phyloP scores from a whole-genome alignment of 2,113 vertebrate genomes.

The Micronycteris hirsuta region DNA sequence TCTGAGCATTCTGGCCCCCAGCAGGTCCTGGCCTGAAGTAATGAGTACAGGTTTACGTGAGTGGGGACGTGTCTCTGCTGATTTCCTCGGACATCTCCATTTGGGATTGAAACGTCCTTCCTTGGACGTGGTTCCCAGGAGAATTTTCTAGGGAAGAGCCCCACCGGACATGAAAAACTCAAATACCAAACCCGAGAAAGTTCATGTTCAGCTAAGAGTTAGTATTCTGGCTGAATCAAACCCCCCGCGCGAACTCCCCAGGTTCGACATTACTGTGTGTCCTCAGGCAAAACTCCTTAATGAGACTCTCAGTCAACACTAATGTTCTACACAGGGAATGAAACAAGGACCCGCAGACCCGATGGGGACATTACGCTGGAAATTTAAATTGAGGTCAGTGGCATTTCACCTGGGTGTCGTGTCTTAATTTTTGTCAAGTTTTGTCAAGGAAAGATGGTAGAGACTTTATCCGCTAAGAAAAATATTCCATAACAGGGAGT shows the following conservation, averaged over 20 bases:
- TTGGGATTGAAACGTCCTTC: neutral
- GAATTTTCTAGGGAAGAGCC: neutral
- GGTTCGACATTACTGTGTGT: neutral
- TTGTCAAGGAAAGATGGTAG: neutral
- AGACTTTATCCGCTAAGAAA: neutral
- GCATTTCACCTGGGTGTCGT: neutral
- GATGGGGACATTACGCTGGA: neutral
- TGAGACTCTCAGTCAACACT: neutral
- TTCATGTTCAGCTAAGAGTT: neutral
- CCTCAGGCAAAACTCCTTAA: neutral
- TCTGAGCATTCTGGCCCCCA: neutral
- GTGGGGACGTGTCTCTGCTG: neutral
- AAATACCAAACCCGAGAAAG: neutral
- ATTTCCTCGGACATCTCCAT: neutral
- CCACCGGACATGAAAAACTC: neutral
- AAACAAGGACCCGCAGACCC: neutral
- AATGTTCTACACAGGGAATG: neutral
- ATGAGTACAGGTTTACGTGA: neutral
- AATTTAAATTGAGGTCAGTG: neutral
- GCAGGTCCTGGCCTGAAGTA: neutral
- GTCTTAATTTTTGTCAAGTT: slow-evolving; percentile 36
- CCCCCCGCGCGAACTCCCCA: neutral
- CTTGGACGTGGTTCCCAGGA: neutral
- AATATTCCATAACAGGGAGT: neutral
- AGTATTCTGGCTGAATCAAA: neutral